A percentile compares a stretch with the other conserved stretches of the same genome.
phyloP scores from a whole-genome alignment of 1,140 invertebrate species.

The Octopus sinensis region DNA sequence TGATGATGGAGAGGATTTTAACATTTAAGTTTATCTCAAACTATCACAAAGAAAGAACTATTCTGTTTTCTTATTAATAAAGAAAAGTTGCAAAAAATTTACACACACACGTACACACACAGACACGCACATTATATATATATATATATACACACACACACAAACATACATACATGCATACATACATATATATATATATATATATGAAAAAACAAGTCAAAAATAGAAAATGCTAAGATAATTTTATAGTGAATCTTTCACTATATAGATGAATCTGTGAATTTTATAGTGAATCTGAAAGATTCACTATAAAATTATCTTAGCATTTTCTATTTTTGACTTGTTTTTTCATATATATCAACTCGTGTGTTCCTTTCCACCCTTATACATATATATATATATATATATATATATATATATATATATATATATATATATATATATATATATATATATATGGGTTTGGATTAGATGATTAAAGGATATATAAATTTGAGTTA shows the following conservation, averaged over 20 bases:
- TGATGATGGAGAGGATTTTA: too few relatives aligned
- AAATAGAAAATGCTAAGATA: too few relatives aligned
- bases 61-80: neutral
- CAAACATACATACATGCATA: neutral
- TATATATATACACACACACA: neutral
- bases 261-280: too few relatives aligned
- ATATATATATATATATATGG: slow-evolving; percentile 1
- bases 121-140: neutral
- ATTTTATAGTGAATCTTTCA: too few relatives aligned
- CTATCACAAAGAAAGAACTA: neutral
- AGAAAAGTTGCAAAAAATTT: too few relatives aligned
- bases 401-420: neutral
- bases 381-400: neutral
- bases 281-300: too few relatives aligned
- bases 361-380: too few relatives aligned
- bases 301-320: too few relatives aligned
- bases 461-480: neutral
- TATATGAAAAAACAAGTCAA: neutral
- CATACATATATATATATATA: neutral
- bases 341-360: too few relatives aligned
- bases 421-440: slow-evolving; percentile 5
- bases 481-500: slow-evolving; percentile 22
- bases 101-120: neutral
- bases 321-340: too few relatives aligned
- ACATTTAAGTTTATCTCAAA: too few relatives aligned